Evolutionary conservation across 2,797 vertebrate genomes (phyloP).

Genomic region (Hirundo rustica): DNA sequence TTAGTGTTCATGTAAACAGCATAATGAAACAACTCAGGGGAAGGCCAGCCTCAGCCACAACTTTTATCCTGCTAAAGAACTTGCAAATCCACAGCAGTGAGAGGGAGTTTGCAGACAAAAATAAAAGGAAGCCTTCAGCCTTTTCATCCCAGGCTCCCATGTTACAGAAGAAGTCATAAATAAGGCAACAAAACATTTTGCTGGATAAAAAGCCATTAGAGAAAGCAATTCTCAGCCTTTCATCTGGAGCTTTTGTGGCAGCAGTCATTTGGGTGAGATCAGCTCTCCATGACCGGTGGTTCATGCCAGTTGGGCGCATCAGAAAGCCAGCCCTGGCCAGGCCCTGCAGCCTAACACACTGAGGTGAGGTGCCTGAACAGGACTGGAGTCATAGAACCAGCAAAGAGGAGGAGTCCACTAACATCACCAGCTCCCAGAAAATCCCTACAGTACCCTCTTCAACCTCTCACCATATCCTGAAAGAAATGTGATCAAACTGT

Average conservation of each 20-base stretch:
- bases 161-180: background rate
- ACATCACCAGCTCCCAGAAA: background rate
- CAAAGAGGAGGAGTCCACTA: background rate
- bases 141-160: background rate
- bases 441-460: background rate
- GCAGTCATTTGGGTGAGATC: background rate
- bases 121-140: background rate
- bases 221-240: background rate
- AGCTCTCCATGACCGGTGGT: accelerated
- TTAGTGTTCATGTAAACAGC: constrained; percentile 66
- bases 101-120: background rate
- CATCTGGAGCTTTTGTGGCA: background rate
- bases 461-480: accelerated
- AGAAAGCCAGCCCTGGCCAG: background rate
- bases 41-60: constrained; percentile 61
- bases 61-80: constrained; percentile 48
- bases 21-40: constrained; percentile 68
- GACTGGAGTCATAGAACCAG: background rate
- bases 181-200: constrained; percentile 31
- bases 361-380: background rate
- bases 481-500: accelerated
- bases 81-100: background rate
- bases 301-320: accelerated
- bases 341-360: accelerated
- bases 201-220: background rate